Conservation (phyloP, 2,888 invertebrate genomes). For the Caenorhabditis angaria region DNA sequence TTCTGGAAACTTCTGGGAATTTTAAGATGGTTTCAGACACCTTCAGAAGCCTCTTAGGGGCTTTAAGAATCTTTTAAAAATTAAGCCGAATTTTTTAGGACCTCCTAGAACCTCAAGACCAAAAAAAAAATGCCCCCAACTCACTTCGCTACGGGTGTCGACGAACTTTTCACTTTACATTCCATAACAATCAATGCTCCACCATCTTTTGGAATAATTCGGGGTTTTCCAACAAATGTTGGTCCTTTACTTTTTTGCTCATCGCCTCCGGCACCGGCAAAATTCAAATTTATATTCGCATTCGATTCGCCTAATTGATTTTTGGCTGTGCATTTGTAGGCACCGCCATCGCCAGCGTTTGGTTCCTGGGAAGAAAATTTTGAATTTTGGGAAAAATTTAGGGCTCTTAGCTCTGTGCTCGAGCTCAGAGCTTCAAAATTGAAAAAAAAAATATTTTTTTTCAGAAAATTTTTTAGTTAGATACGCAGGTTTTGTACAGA, state of each 20-base stretch:
- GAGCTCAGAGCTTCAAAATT: too few relatives aligned
- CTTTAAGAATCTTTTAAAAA: too few relatives aligned
- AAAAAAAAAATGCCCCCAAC: slow-evolving; percentile 8
- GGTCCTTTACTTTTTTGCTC: slow-evolving; percentile 76
- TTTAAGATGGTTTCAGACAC: too few relatives aligned
- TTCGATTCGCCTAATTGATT: slow-evolving; percentile 99
- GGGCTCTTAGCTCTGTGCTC: too few relatives aligned
- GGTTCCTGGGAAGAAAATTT: slow-evolving; percentile 78
- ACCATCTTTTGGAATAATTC: slow-evolving; percentile 96
- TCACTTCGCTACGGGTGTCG: slow-evolving; percentile 79
- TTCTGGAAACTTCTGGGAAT: too few relatives aligned
- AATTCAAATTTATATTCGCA: slow-evolving; percentile 99
- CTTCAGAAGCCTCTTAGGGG: too few relatives aligned
- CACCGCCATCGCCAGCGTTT: slow-evolving; percentile 93
- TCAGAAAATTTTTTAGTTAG: too few relatives aligned
- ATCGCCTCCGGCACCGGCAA: slow-evolving; percentile 86
- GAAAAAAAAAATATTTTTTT: too few relatives aligned
- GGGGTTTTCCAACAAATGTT: slow-evolving; percentile 95
- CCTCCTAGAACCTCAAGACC: too few relatives aligned
- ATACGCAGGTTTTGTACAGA: too few relatives aligned
- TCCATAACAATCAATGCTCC: slow-evolving; percentile 92
- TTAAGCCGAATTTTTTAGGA: too few relatives aligned
- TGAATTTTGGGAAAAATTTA: not conserved
- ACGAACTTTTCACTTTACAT: slow-evolving; percentile 88
- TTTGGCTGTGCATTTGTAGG: slow-evolving; percentile 98